Percentiles rank a stretch among this genome's conserved stretches.
These are phyloP conservation scores for Octomys mimax DNA, from an alignment of 2,797 vertebrate species.

Conservation along the genomic window DNA sequence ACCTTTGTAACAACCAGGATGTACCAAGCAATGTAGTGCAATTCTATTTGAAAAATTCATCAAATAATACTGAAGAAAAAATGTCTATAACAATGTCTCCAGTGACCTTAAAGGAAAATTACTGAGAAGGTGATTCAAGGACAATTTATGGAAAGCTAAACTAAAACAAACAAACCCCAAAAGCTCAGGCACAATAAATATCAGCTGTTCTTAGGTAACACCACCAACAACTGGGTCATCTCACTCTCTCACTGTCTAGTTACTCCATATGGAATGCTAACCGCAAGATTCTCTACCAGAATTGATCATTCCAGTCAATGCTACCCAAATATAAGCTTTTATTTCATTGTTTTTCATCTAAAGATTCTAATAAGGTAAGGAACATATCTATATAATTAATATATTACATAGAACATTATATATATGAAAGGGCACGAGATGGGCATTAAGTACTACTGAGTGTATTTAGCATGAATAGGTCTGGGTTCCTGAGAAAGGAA, in stretches of 20 bases:
- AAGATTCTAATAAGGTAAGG: slow-evolving; percentile 1
- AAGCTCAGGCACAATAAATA: background rate
- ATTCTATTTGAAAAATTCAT: background rate
- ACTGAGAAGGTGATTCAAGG: slow-evolving; percentile 1
- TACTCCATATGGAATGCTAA: background rate
- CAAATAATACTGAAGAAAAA: background rate
- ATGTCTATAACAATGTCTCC: background rate
- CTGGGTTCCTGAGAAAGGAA: background rate
- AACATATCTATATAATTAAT: background rate
- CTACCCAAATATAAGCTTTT: slow-evolving; percentile 39
- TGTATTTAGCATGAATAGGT: background rate
- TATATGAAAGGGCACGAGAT: background rate
- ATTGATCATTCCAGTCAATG: background rate
- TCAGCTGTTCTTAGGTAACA: background rate
- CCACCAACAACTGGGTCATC: too few species aligned
- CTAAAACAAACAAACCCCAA: background rate
- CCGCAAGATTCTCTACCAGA: background rate
- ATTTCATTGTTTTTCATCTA: background rate
- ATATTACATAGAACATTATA: background rate
- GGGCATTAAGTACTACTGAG: background rate
- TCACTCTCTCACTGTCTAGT: background rate
- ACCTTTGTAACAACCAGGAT: background rate
- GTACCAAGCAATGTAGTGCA: background rate
- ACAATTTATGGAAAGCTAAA: slow-evolving; percentile 27
- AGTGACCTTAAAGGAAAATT: slow-evolving; percentile 1